Percentiles rank a stretch among this genome's conserved stretches.
Conservation (phyloP, 2,888 invertebrate genomes). For the Unio pictorum region DNA sequence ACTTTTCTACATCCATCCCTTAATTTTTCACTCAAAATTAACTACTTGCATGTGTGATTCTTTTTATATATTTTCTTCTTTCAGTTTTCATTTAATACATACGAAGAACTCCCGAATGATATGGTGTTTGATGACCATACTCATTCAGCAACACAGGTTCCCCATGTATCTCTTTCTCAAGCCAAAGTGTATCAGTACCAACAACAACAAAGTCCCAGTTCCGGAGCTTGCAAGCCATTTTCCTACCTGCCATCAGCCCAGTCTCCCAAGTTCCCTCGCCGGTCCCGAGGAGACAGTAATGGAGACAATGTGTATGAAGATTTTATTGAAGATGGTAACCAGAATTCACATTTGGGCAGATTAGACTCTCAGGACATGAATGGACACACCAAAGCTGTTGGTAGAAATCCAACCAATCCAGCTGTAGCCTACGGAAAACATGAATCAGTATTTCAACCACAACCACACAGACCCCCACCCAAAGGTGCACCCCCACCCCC, state of each 20-base stretch:
- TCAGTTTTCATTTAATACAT: slow-evolving; percentile 17
- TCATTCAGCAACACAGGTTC: slow-evolving; percentile 8
- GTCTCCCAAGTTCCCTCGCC: too few relatives aligned
- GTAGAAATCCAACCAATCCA: slow-evolving; percentile 19
- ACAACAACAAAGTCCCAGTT: slow-evolving; percentile 31
- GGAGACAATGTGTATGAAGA: too few relatives aligned
- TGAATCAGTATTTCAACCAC: slow-evolving; percentile 32
- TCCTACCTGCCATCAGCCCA: slow-evolving; percentile 25
- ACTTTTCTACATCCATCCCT: too few relatives aligned
- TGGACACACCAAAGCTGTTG: neutral
- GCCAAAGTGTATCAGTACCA: slow-evolving; percentile 14
- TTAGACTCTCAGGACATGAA: too few relatives aligned
- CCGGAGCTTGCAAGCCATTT: slow-evolving; percentile 37
- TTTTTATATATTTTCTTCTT: slow-evolving; percentile 16
- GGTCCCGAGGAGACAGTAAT: too few relatives aligned
- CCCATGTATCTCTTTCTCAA: slow-evolving; percentile 7
- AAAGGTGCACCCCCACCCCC: slow-evolving; percentile 30
- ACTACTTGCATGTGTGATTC: neutral
- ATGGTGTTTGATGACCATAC: slow-evolving; percentile 13
- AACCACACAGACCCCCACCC: slow-evolving; percentile 32
- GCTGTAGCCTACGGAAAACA: slow-evolving; percentile 30
- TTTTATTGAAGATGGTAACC: too few relatives aligned
- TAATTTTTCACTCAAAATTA: too few relatives aligned
- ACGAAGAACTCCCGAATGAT: slow-evolving; percentile 21
- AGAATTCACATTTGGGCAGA: too few relatives aligned